Conservation (phyloP, 1,140 invertebrate species). For the Drosophila lacteicornis region DNA sequence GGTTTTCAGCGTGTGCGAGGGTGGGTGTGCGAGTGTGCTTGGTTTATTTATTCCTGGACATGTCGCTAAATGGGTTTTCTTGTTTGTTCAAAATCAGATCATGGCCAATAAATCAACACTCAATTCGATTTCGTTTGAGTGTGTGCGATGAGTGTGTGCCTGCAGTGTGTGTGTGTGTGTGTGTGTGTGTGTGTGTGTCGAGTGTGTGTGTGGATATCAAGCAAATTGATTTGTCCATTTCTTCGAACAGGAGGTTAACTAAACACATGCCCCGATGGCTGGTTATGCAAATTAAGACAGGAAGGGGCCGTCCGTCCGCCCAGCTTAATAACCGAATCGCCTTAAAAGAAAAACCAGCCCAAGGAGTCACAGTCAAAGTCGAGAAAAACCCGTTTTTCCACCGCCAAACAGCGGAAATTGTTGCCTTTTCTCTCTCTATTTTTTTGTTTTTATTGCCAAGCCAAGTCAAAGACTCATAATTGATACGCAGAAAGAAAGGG, state of each 20-base stretch:
- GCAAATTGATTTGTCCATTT: conserved; percentile 59
- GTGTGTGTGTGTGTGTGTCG: background rate
- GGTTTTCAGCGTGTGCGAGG: background rate
- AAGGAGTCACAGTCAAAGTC: conserved; percentile 40
- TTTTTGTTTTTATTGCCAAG: conserved; percentile 12
- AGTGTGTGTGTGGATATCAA: conserved; percentile 12
- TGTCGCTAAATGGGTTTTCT: conserved; percentile 76
- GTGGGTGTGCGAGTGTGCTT: conserved; percentile 9
- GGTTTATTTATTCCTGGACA: conserved; percentile 77
- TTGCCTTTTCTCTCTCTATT: conserved; percentile 10
- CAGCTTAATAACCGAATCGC: conserved; percentile 38
- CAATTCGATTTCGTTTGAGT: conserved; percentile 64
- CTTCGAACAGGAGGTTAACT: conserved; percentile 26
- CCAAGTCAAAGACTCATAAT: conserved; percentile 47
- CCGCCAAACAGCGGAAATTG: conserved; percentile 41
- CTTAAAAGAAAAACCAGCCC: conserved; percentile 22
- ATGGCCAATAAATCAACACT: conserved; percentile 80
- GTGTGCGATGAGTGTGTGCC: background rate
- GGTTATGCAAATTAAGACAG: conserved; percentile 37
- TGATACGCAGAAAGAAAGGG: conserved; percentile 46
- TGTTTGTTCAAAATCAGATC: conserved; percentile 79
- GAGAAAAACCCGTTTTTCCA: conserved; percentile 44
- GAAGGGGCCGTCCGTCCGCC: conserved; percentile 28
- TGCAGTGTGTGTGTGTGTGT: background rate
- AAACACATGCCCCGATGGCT: conserved; percentile 30